Conservation (phyloP, 2,888 invertebrate species). For the Diarsia rubi region DNA sequence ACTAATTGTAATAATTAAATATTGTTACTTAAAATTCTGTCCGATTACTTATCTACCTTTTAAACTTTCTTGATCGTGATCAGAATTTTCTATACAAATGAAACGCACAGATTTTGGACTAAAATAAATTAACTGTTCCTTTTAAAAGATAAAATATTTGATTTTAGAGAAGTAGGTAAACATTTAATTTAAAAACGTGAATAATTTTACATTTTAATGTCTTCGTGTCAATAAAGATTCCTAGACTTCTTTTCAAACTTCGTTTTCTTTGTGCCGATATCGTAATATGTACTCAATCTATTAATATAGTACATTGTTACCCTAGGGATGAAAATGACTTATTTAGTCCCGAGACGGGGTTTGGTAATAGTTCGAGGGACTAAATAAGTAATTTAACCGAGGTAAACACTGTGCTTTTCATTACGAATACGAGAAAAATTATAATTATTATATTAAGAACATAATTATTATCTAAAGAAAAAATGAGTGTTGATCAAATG, state of each 20-base stretch:
- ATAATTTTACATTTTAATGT: constrained; percentile 27
- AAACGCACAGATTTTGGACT: constrained; percentile 27
- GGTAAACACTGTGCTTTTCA: too few relatives aligned
- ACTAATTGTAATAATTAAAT: constrained; percentile 62
- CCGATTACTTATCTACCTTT: constrained; percentile 51
- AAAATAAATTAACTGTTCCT: constrained; percentile 15
- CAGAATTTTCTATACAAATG: constrained; percentile 36
- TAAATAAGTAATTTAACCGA: too few relatives aligned
- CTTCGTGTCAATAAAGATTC: background rate
- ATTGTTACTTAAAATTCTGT: constrained; percentile 59
- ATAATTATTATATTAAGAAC: too few relatives aligned
- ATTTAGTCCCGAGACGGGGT: too few relatives aligned
- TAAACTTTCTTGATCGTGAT: constrained; percentile 61
- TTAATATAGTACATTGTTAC: too few relatives aligned
- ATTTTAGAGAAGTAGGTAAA: constrained; percentile 17
- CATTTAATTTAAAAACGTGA: constrained; percentile 20
- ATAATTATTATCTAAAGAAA: too few relatives aligned
- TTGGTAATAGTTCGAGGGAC: too few relatives aligned
- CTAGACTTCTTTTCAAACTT: background rate
- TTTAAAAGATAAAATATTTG: constrained; percentile 12
- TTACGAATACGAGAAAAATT: too few relatives aligned
- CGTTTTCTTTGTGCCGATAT: background rate
- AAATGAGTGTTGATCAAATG: too few relatives aligned
- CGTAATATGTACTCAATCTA: background rate
- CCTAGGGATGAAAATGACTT: too few relatives aligned